phyloP scores from a whole-genome alignment of 1,140 invertebrate species.

The Aphidius ervi region DNA sequence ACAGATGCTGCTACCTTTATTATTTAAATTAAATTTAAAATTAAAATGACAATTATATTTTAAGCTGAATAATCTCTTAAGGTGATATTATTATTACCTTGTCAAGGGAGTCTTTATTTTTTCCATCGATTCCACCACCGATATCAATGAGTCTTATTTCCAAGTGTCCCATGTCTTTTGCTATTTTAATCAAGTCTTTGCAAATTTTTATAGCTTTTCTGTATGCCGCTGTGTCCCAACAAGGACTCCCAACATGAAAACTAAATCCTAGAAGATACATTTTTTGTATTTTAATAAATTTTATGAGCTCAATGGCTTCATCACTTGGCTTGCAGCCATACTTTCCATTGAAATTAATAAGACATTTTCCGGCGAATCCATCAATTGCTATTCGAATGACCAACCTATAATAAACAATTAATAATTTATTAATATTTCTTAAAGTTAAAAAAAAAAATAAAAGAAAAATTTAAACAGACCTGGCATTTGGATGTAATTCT shows the following conservation, averaged over 20 bases:
- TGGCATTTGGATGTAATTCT: constrained; percentile 73
- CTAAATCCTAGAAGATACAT: constrained; percentile 80
- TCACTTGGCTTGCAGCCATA: constrained; percentile 83
- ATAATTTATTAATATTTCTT: too few relatives aligned
- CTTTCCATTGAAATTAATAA: constrained; percentile 84
- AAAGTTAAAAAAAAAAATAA: too few relatives aligned
- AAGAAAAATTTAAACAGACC: constrained; percentile 55
- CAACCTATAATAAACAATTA: constrained; percentile 56
- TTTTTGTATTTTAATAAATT: constrained; percentile 66
- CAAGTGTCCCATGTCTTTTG: constrained; percentile 61
- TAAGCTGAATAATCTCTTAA: not conserved
- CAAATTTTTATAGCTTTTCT: constrained; percentile 58
- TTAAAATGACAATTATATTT: not conserved
- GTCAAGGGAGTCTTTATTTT: constrained; percentile 51
- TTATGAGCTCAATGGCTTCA: constrained; percentile 73
- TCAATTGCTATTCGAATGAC: constrained; percentile 88
- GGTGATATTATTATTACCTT: constrained; percentile 51
- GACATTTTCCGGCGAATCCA: constrained; percentile 60
- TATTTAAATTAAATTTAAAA: not conserved
- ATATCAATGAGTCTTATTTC: constrained; percentile 72
- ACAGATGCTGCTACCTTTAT: constrained; percentile 33
- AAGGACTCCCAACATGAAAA: constrained; percentile 85
- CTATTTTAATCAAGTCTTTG: constrained; percentile 65
- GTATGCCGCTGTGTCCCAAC: constrained; percentile 68
- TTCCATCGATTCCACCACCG: constrained; percentile 81